These are phyloP conservation scores for Palythoa grandiflora DNA, from an alignment of 92 coral and sea anemone genomes.

Conservation along the genomic window DNA sequence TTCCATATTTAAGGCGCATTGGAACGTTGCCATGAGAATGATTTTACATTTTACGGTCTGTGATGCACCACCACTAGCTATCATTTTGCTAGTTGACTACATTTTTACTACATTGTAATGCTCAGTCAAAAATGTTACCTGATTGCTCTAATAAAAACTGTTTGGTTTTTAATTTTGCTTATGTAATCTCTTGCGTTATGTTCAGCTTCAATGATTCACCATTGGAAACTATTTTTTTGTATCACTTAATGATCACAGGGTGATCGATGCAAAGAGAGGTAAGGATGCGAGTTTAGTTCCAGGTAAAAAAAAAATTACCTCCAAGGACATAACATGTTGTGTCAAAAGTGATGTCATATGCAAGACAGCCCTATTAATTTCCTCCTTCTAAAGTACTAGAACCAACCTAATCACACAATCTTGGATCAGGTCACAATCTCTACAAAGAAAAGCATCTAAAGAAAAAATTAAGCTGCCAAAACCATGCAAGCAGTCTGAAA, in stretches of 20 bases:
- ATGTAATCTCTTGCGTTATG: not conserved
- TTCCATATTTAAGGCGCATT: not conserved
- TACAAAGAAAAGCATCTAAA: constrained; percentile 1
- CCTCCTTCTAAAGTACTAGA: not conserved
- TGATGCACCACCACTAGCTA: not conserved
- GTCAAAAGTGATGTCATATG: not conserved
- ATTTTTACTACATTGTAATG: not conserved
- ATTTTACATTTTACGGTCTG: not conserved
- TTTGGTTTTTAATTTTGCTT: too few species aligned
- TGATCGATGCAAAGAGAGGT: not conserved
- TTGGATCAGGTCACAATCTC: not conserved
- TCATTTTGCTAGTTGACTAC: not conserved
- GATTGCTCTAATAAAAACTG: too few species aligned
- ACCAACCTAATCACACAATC: not conserved
- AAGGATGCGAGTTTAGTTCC: not conserved
- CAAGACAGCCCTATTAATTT: not conserved
- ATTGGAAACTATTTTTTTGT: not conserved
- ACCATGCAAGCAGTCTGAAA: constrained; percentile 1
- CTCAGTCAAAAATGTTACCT: too few species aligned
- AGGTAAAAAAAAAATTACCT: not conserved
- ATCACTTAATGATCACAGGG: not conserved
- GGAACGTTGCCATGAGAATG: not conserved
- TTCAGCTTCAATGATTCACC: not conserved
- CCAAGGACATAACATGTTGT: not conserved
- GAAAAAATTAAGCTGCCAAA: constrained; percentile 3